Evolutionary conservation across 53 echinoderm and acorn worm genomes (phyloP), one percentile per base, ranked within the genome.

Genomic region (Apostichopus leukothele): DNA sequence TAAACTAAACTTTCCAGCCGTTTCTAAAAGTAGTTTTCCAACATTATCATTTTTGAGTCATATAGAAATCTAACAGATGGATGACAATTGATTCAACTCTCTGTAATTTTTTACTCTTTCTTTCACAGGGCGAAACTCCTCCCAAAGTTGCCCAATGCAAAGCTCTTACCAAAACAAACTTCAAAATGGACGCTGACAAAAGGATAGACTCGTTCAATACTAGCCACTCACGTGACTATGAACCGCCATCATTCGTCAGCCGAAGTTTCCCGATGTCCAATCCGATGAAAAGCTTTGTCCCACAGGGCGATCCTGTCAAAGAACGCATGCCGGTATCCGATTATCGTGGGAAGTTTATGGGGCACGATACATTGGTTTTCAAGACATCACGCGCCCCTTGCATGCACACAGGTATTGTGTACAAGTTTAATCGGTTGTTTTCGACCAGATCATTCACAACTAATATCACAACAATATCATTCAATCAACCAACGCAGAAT

Each of bases 151-250:
- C 91, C 10, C 94, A 92, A 86, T 99, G 99, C 61, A 90, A 78
- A 39, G 92, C 96, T 51, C 91, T 96, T 63, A 96, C 93, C 9
- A 96, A 93, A 88, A 98, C 96, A 18, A 99, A 99, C 92, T 96
- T 96, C 89, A 99, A 93, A 89, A 99, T 99, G 99, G 94, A 96
- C 86, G 76, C 95, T 1, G 99, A 99, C 53, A 77, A 92, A 67
- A 89, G 95, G 55, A 91, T 99, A 22, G 96, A 96, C 57, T 93
- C 96, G 4, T 99, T 99, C 87, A 91, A 92, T 76, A 99, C 99
- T 16, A 96, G 96, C 9, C 96, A 99, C 74, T 93, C 96, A 10
- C 86, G 89, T 78, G 91, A 96, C 78, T 96, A 89, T 83, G 84
- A 79, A 21, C 50, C 90, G 5, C 95, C 94, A 12, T 88, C 91